Evolutionary conservation across 2,113 vertebrate species (phyloP).

Genomic region (Aspidoscelis tigris): DNA sequence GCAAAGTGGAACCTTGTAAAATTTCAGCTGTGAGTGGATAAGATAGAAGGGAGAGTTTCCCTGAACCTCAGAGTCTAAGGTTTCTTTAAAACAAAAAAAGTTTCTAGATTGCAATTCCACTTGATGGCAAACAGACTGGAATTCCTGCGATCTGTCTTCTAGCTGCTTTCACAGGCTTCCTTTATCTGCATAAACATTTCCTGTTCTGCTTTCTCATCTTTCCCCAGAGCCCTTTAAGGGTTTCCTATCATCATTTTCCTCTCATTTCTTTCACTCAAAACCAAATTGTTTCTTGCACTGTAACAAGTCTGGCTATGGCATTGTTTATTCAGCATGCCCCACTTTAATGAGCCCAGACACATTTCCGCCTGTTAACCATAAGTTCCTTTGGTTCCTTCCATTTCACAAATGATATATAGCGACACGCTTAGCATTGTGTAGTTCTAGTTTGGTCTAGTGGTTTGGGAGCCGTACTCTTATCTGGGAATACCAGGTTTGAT

Average conservation of each 20-base stretch:
- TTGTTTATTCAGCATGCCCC: conserved; percentile 34
- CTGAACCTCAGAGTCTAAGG: conserved; percentile 23
- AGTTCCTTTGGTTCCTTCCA: conserved; percentile 22
- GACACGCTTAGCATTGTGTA: neutral
- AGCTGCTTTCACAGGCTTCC: conserved; percentile 65
- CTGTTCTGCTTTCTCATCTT: conserved; percentile 69
- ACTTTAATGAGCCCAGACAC: conserved; percentile 1
- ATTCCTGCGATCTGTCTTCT: conserved; percentile 57
- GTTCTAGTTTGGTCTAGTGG: conserved; percentile 10
- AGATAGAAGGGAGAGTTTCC: neutral
- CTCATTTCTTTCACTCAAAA: conserved; percentile 43
- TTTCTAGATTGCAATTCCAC: conserved; percentile 49
- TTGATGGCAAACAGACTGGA: conserved; percentile 33
- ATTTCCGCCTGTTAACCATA: conserved; percentile 29
- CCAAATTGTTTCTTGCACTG: conserved; percentile 38
- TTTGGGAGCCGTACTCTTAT: too few species aligned
- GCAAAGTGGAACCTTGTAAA: conserved; percentile 28
- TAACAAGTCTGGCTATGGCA: conserved; percentile 42
- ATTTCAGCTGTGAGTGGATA: conserved; percentile 25
- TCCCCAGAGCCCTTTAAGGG: conserved; percentile 48
- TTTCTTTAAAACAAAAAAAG: conserved; percentile 31
- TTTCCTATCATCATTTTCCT: conserved; percentile 54
- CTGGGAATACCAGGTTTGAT: too few species aligned
- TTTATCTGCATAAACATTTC: conserved; percentile 75
- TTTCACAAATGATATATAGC: neutral